Percentiles rank a stretch among this genome's conserved stretches.
Evolutionary conservation across 2,797 vertebrate species (phyloP).

Genomic region (Cuniculus paca): DNA sequence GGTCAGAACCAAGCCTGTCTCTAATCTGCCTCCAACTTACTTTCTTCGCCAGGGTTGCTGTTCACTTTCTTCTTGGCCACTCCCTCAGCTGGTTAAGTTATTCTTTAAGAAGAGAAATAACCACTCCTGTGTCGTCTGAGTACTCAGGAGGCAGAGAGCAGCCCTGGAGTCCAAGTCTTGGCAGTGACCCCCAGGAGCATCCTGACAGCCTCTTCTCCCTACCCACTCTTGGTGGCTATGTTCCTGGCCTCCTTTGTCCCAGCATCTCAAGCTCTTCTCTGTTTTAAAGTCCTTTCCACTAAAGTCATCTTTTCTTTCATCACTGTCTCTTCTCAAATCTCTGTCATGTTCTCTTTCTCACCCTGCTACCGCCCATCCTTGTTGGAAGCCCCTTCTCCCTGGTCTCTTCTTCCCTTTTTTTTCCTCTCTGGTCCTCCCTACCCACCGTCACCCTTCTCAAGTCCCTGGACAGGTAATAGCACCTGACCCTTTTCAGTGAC

Average conservation of each 20-base stretch:
- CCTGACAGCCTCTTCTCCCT: too few species aligned
- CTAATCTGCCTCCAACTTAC: background rate
- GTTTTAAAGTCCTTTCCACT: background rate
- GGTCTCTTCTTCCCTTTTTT: background rate
- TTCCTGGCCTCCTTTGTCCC: background rate
- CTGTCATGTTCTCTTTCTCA: background rate
- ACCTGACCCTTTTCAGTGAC: background rate
- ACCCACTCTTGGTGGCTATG: background rate
- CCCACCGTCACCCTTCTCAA: background rate
- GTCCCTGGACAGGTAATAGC: background rate
- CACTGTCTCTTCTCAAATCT: background rate
- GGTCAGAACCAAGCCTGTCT: background rate
- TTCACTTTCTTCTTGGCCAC: background rate
- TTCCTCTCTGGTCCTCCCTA: too few species aligned
- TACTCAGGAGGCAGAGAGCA: background rate
- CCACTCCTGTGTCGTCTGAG: background rate
- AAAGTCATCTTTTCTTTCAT: background rate
- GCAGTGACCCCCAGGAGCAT: fast-evolving
- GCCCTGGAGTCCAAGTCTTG: background rate
- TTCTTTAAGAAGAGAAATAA: background rate
- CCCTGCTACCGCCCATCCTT: background rate
- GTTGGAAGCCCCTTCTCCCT: too few species aligned
- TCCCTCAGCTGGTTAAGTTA: background rate
- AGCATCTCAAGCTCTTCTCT: background rate
- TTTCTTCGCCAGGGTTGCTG: too few species aligned